These are phyloP conservation scores for Sinocyclocheilus anshuiensis DNA, from an alignment of 2,113 vertebrate genomes.

Conservation along the genomic window DNA sequence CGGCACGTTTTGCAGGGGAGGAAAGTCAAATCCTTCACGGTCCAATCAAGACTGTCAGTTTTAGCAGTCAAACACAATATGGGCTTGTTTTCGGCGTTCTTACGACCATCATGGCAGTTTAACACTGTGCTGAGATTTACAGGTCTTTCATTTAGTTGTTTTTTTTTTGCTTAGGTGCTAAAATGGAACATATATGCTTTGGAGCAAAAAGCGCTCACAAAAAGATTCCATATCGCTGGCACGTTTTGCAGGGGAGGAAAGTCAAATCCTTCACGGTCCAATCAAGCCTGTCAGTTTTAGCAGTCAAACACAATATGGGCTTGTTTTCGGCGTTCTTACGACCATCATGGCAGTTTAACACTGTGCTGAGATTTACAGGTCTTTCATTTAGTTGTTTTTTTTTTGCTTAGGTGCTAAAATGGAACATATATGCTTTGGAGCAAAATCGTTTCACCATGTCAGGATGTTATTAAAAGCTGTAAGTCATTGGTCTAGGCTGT, in stretches of 20 bases:
- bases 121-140: background rate
- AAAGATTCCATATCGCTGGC: constrained; percentile 10
- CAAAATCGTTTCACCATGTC: background rate
- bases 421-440: background rate
- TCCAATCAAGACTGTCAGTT: background rate
- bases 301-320: constrained; percentile 4
- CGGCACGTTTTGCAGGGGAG: background rate
- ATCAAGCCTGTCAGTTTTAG: constrained; percentile 1
- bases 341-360: background rate
- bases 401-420: background rate
- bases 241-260: background rate
- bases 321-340: background rate
- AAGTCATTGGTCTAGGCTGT: background rate
- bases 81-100: background rate
- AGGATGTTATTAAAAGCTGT: background rate
- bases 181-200: background rate
- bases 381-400: background rate
- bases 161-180: background rate
- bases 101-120: background rate
- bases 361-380: background rate
- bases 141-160: background rate
- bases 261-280: background rate
- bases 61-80: constrained; percentile 16
- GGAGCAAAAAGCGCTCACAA: background rate
- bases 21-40: background rate